Conservation (phyloP, 1,140 invertebrate genomes). For the Zaprionus inermis region DNA sequence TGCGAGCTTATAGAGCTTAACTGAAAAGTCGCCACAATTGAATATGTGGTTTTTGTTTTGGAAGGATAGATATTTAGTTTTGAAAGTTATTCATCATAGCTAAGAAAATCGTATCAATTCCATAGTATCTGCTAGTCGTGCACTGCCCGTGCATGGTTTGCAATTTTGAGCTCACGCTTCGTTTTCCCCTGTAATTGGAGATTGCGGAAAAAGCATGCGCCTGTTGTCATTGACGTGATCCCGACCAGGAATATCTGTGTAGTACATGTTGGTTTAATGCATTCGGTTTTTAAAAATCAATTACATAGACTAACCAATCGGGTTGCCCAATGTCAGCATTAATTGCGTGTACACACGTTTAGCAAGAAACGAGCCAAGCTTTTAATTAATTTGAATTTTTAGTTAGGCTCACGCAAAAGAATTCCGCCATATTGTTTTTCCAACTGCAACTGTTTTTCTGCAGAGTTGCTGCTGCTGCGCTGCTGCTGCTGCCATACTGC, state of each 20-base stretch:
- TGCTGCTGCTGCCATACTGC: conserved; percentile 43
- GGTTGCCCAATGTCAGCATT: conserved; percentile 3
- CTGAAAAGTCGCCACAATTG: not conserved
- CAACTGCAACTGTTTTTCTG: not conserved
- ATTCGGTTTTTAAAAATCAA: conserved; percentile 38
- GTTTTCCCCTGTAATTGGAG: conserved; percentile 36
- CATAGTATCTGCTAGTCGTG: not conserved
- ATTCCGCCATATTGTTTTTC: conserved; percentile 9
- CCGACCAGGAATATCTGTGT: not conserved
- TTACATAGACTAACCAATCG: conserved; percentile 30
- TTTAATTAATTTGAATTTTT: conserved; percentile 42
- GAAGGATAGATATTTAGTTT: too few species aligned
- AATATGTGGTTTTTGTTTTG: too few species aligned
- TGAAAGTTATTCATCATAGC: too few species aligned
- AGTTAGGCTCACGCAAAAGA: conserved; percentile 19
- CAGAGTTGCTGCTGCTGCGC: not conserved
- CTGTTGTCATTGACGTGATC: conserved; percentile 33
- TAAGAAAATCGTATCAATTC: not conserved
- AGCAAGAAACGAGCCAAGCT: conserved; percentile 10
- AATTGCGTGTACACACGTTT: conserved; percentile 14
- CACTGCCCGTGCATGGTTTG: not conserved
- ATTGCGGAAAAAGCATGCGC: conserved; percentile 9
- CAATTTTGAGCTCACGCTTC: not conserved
- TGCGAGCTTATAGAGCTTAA: not conserved
- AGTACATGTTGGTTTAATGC: conserved; percentile 35